Conservation (phyloP, 2,113 vertebrate species). For the Corythaeola cristata region DNA sequence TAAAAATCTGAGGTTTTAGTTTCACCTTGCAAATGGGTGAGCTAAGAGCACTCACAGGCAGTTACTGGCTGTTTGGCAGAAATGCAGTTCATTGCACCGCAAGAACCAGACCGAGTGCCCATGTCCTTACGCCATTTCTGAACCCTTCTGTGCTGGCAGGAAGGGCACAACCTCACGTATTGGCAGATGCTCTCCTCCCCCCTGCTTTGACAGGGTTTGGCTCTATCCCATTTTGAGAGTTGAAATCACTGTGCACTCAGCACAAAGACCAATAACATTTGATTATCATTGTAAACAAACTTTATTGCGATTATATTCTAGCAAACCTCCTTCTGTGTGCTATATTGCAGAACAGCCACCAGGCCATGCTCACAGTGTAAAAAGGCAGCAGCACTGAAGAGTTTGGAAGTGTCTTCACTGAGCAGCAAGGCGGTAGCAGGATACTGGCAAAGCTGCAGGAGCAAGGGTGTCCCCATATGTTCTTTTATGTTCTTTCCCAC, state of each 20-base stretch:
- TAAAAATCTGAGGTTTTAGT: background rate
- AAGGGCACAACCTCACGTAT: background rate
- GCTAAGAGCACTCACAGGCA: background rate
- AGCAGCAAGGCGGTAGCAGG: background rate
- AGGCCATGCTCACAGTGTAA: background rate
- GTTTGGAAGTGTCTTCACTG: background rate
- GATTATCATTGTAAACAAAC: constrained; percentile 37
- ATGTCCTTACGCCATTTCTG: background rate
- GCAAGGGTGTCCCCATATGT: background rate
- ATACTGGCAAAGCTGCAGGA: background rate
- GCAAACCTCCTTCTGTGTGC: background rate
- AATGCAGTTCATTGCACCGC: background rate
- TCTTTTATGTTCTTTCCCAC: background rate
- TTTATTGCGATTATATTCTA: background rate
- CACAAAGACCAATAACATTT: constrained; percentile 8
- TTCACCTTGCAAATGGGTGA: background rate
- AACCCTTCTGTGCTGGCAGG: background rate
- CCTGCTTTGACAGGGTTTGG: background rate
- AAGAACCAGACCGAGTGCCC: background rate
- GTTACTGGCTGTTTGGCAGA: background rate
- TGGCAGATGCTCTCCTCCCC: background rate
- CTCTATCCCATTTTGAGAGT: background rate
- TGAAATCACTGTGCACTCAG: background rate
- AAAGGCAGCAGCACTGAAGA: background rate
- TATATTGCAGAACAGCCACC: background rate